phyloP scores from a whole-genome alignment of 2,797 vertebrate species.

The Hemitrygon akajei region DNA sequence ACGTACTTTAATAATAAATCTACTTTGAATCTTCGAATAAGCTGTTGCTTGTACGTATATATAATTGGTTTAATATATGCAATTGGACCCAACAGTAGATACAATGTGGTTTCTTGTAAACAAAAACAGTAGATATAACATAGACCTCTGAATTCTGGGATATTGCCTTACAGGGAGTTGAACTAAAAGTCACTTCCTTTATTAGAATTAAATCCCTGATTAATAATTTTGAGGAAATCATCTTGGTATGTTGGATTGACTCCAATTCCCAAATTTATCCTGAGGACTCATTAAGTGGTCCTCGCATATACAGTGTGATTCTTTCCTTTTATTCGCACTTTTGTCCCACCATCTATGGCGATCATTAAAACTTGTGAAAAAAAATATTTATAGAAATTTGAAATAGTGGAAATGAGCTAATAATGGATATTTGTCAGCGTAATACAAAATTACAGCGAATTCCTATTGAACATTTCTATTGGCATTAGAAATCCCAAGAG shows the following conservation, averaged over 20 bases:
- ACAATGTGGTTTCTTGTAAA: too few species aligned
- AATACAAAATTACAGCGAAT: slow-evolving; percentile 3
- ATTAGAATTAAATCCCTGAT: not conserved
- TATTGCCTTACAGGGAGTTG: too few species aligned
- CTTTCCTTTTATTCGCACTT: not conserved
- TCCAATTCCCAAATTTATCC: not conserved
- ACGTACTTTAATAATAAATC: too few species aligned
- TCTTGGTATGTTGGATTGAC: not conserved
- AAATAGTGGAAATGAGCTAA: slow-evolving; percentile 6
- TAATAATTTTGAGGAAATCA: not conserved
- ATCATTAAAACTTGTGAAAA: not conserved
- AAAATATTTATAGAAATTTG: not conserved
- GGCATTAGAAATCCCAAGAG: slow-evolving; percentile 31
- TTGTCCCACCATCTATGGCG: not conserved
- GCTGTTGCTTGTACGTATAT: too few species aligned
- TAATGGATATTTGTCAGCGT: slow-evolving; percentile 25
- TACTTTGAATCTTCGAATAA: too few species aligned
- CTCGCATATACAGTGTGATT: not conserved
- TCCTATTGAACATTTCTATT: slow-evolving; percentile 28
- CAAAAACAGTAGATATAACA: too few species aligned
- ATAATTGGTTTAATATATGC: too few species aligned
- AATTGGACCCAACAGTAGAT: too few species aligned
- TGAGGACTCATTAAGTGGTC: not conserved
- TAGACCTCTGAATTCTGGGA: too few species aligned
- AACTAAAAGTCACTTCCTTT: too few species aligned